A percentile compares a stretch with the other conserved stretches of the same genome.
These are phyloP conservation scores for Lycophotia porphyrea DNA, from an alignment of 2,888 invertebrate species.

Conservation along the genomic window DNA sequence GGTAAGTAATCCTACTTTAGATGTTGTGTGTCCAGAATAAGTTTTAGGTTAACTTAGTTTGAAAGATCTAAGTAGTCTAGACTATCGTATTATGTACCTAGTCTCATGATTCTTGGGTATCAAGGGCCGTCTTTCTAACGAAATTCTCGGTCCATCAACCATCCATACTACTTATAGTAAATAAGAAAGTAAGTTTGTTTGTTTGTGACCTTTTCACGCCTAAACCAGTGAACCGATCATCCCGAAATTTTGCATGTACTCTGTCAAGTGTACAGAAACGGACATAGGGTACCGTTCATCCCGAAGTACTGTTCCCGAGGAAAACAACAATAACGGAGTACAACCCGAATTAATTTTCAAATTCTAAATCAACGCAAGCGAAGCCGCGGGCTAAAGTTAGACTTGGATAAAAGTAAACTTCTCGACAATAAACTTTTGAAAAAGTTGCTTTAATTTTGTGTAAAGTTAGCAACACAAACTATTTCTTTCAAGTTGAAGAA, in stretches of 20 bases:
- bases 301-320: too few relatives aligned
- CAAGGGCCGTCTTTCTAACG: neutral
- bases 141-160: neutral
- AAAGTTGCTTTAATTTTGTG: neutral
- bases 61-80: neutral
- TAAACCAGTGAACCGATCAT: too few relatives aligned
- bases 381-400: too few relatives aligned
- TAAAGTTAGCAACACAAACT: neutral
- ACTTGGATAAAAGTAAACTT: neutral
- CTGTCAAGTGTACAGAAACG: too few relatives aligned
- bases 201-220: too few relatives aligned
- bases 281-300: too few relatives aligned
- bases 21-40: constrained; percentile 15
- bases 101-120: neutral
- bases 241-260: too few relatives aligned
- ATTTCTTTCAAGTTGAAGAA: neutral
- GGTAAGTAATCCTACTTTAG: constrained; percentile 40
- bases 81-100: neutral
- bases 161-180: too few relatives aligned
- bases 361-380: too few relatives aligned
- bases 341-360: too few relatives aligned
- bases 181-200: too few relatives aligned
- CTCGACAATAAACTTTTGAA: neutral
- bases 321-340: too few relatives aligned
- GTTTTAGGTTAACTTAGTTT: constrained; percentile 24